Conservation (phyloP, 2,888 invertebrate genomes). For the Alentia gelatinosa region DNA sequence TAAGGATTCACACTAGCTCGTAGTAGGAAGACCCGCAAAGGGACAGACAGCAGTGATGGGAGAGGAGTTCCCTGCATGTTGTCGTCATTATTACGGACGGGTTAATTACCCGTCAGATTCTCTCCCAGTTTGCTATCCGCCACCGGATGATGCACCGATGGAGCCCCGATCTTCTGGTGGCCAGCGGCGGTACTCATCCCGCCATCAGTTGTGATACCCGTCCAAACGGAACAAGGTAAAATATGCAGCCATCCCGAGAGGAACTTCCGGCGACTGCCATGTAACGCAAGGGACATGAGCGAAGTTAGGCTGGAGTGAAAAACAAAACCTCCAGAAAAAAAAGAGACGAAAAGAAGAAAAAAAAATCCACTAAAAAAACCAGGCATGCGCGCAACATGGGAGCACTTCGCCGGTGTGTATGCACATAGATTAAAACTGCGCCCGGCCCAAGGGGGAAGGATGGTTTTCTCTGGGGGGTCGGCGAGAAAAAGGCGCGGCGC, state of each 20-base stretch:
- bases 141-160: background rate
- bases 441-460: background rate
- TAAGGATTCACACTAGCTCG: too few species aligned
- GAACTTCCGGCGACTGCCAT: slow-evolving; percentile 17
- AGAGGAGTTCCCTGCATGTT: too few species aligned
- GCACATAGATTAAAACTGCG: slow-evolving; percentile 35
- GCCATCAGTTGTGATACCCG: background rate
- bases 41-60: too few species aligned
- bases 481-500: background rate
- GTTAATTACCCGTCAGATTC: slow-evolving; percentile 1
- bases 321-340: too few species aligned
- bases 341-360: background rate
- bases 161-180: background rate
- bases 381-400: background rate
- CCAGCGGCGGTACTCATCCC: background rate
- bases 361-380: background rate
- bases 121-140: background rate
- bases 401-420: background rate
- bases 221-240: background rate
- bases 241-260: slow-evolving; percentile 32
- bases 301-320: too few species aligned
- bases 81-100: background rate
- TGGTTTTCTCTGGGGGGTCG: background rate
- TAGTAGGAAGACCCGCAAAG: too few species aligned
- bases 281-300: background rate